Conservation (phyloP, 1,140 invertebrate genomes). For the Rhynchophorus ferrugineus region DNA sequence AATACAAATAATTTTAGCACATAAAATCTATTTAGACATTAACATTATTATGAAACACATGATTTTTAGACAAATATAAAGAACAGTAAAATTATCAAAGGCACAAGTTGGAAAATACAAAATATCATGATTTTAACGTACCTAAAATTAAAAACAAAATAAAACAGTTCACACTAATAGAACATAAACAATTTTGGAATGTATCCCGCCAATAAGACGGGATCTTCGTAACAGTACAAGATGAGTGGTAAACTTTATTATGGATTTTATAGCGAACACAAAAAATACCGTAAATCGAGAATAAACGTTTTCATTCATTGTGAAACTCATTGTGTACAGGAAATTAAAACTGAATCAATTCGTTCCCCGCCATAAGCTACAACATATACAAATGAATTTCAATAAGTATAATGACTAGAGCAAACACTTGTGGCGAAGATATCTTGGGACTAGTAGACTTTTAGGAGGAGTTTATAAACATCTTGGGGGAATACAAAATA, state of each 20-base stretch:
- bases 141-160: conserved; percentile 14
- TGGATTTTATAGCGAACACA: too few relatives aligned
- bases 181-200: conserved; percentile 4
- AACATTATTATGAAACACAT: conserved; percentile 32
- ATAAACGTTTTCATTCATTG: too few relatives aligned
- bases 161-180: conserved; percentile 11
- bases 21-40: conserved; percentile 34
- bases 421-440: neutral
- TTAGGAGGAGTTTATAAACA: neutral
- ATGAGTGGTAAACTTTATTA: neutral
- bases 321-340: too few relatives aligned
- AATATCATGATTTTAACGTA: conserved; percentile 16
- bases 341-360: too few relatives aligned
- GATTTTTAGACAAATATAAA: conserved; percentile 25
- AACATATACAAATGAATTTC: neutral
- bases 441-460: neutral
- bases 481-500: neutral
- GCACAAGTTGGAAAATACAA: conserved; percentile 34
- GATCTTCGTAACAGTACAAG: too few relatives aligned
- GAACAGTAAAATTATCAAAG: conserved; percentile 34
- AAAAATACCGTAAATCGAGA: too few relatives aligned
- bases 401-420: conserved; percentile 16
- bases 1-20: conserved; percentile 18
- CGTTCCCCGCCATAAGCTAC: neutral
- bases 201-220: too few relatives aligned